Evolutionary conservation across 2,797 vertebrate species (phyloP), one percentile per base, ranked within the genome.

Genomic region (Lagocephalus sceleratus): DNA sequence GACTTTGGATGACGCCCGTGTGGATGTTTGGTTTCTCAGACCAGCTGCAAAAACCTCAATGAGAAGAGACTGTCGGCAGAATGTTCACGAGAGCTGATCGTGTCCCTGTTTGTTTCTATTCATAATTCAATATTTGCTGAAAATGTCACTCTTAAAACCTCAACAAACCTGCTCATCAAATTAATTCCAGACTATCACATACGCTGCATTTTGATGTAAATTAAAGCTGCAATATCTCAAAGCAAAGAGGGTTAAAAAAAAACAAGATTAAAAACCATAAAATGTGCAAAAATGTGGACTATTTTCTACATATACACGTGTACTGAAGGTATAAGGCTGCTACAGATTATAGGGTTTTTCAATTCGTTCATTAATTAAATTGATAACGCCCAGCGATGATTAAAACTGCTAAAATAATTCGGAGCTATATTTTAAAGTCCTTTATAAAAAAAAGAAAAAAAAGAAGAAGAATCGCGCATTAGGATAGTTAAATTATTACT

Each of bases 21-120:
- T 67, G 47, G 11, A 46, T 41, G 48, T 41, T 54, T 32, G 65
- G 45, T 71, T 83, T 76, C 49, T 73, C 79, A 83, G 75, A 76
- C 75, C 83, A 79, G 80, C 78, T 82, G 82, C 54, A 60, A 73
- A 82, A 75, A 68, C 65, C 65, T 62, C 38, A 52, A 51, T 12
- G 21, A 60, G 17, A 53, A 47, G n/a, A 42, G n/a, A 42, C 39
- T n/a, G 16, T 39, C 16, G 38, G 21, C 10, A 21, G 8, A 10
- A 53, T 40, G 12, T 25, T 15, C 1, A 16, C 32, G 41, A 6
- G 26, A 22, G 55, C 46, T 0, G 50, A 42, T 54, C 46, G 5
- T 10, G 8, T 23, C 1, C 20, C 45, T 29, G 48, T 10, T 5
- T n/a, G n/a, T 5, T 3, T 49, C 29, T 26, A 15, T 21, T 15